phyloP scores from a whole-genome alignment of 2,888 invertebrate genomes.

The Linyphia triangularis region DNA sequence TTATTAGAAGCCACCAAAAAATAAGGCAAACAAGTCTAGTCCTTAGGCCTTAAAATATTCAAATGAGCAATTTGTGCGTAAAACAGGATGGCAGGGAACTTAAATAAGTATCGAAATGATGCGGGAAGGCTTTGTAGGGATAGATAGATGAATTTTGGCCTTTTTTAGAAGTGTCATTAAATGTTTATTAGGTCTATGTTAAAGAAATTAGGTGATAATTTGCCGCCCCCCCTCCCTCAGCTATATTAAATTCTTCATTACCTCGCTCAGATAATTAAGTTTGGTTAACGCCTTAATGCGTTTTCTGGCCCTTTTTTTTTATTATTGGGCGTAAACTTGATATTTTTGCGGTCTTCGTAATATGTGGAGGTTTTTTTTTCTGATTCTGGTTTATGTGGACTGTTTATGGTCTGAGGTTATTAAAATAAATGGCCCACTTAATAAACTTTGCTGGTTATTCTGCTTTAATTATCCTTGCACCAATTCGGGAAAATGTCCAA shows the following conservation, averaged over 20 bases:
- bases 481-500: too few relatives aligned
- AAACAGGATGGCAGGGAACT: slow-evolving; percentile 14
- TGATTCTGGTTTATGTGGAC: not conserved
- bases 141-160: not conserved
- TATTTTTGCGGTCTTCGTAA: not conserved
- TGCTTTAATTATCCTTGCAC: too few relatives aligned
- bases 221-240: too few relatives aligned
- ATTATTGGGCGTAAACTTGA: not conserved
- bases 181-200: not conserved
- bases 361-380: not conserved
- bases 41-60: slow-evolving; percentile 40
- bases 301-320: not conserved
- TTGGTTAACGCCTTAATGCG: not conserved
- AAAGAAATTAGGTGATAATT: not conserved
- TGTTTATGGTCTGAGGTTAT: not conserved
- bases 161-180: not conserved
- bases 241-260: slow-evolving; percentile 3
- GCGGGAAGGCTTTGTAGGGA: not conserved
- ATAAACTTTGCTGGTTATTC: too few relatives aligned
- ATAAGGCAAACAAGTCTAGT: slow-evolving; percentile 1
- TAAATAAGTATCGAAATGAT: not conserved
- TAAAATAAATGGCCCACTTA: too few relatives aligned
- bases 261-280: not conserved
- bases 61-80: slow-evolving; percentile 57
- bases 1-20: slow-evolving; percentile 11